These are phyloP conservation scores for Meda fulgida DNA, from an alignment of 2,797 vertebrate species.

Conservation along the genomic window DNA sequence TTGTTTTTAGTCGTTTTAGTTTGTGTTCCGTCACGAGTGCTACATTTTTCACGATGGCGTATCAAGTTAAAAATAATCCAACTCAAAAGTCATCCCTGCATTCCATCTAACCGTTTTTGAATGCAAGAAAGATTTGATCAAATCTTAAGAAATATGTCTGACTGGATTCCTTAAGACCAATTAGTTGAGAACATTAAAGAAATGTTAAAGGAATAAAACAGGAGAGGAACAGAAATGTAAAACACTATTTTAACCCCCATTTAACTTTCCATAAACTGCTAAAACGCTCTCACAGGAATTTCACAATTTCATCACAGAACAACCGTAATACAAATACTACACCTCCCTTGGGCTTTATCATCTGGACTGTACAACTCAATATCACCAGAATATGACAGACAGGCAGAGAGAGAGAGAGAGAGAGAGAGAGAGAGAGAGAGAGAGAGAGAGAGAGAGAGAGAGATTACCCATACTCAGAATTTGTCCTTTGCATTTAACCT, in stretches of 20 bases:
- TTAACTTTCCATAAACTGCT: not conserved
- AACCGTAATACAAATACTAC: conserved; percentile 44
- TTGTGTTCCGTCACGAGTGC: not conserved
- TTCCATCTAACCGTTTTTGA: not conserved
- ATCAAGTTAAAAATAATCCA: not conserved
- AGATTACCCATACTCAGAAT: no score
- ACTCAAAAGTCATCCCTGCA: not conserved
- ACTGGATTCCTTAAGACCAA: not conserved
- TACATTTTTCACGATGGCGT: not conserved
- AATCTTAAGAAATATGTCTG: not conserved
- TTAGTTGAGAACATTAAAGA: not conserved
- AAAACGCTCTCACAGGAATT: conserved; percentile 47
- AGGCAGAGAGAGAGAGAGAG: no score
- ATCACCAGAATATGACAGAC: conserved; percentile 7
- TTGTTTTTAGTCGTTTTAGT: not conserved
- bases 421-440: no score
- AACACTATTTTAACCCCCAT: not conserved
- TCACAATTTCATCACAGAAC: conserved; percentile 44
- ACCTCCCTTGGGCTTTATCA: conserved; percentile 47
- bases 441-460: not conserved
- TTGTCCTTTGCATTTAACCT: no score
- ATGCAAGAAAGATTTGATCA: not conserved
- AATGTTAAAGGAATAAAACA: not conserved
- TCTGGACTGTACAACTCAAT: conserved; percentile 41
- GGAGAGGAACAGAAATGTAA: not conserved